Conservation (phyloP, 2,888 invertebrate species). For the Ischnura elegans region DNA sequence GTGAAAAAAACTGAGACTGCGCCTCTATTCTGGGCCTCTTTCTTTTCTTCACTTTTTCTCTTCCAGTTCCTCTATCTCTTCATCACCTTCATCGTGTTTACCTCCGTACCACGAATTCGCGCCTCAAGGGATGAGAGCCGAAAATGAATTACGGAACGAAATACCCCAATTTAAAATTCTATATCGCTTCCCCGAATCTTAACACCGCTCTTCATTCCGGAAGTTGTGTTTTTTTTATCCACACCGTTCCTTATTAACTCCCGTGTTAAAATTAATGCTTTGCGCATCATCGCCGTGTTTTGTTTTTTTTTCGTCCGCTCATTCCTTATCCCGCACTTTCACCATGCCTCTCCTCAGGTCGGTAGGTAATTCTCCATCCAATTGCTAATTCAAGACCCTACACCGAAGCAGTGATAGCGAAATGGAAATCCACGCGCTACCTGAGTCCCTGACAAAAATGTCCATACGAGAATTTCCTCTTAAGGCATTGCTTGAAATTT, state of each 20-base stretch:
- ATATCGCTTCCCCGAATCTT: constrained; percentile 30
- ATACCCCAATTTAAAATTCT: constrained; percentile 25
- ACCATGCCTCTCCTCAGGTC: background rate
- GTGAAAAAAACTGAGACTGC: background rate
- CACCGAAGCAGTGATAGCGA: background rate
- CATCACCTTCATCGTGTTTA: background rate
- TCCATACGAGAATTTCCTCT: too few relatives aligned
- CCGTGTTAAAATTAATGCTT: constrained; percentile 6
- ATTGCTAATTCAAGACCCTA: background rate
- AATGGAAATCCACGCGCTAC: too few relatives aligned
- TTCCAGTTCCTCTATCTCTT: background rate
- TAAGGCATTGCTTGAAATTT: too few relatives aligned
- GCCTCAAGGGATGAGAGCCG: background rate
- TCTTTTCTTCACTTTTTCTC: background rate
- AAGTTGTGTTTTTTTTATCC: background rate
- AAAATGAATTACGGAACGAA: constrained; percentile 14
- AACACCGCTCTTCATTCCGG: background rate
- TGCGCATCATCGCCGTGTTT: background rate
- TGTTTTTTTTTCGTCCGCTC: background rate
- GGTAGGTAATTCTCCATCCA: background rate
- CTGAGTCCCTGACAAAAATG: too few relatives aligned
- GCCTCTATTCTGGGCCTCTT: background rate
- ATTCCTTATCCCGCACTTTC: background rate
- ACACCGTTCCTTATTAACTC: constrained; percentile 16
- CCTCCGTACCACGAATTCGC: background rate